Percentiles rank a stretch among this genome's conserved stretches.
Evolutionary conservation across 1,140 invertebrate genomes (phyloP).

Genomic region (Zaprionus africanus): DNA sequence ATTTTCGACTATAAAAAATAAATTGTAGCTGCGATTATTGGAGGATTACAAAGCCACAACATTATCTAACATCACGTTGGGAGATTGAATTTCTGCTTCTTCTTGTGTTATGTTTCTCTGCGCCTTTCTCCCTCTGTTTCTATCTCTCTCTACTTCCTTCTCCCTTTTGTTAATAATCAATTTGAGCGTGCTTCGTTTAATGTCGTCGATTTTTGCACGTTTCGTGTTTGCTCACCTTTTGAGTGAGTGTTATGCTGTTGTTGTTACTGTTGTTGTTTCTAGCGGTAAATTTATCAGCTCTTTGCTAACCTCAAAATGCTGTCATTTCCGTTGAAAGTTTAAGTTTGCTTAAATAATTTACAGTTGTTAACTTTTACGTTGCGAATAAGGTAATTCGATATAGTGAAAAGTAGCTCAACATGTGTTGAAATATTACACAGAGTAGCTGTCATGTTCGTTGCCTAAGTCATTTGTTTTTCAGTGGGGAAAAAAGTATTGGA

Average conservation of each 20-base stretch:
- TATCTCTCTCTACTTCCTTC: background rate
- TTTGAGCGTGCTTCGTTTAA: slow-evolving; percentile 32
- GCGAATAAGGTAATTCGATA: slow-evolving; percentile 14
- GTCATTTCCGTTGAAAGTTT: slow-evolving; percentile 74
- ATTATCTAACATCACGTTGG: slow-evolving; percentile 46
- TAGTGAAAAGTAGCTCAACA: background rate
- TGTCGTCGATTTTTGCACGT: slow-evolving; percentile 51
- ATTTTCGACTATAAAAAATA: slow-evolving; percentile 53
- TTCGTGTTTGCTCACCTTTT: slow-evolving; percentile 34
- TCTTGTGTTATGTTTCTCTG: slow-evolving; percentile 20
- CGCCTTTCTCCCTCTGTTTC: background rate
- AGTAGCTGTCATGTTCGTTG: background rate
- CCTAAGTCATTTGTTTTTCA: slow-evolving; percentile 11
- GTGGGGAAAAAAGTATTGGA: background rate
- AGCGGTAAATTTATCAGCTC: slow-evolving; percentile 57
- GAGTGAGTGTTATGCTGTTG: slow-evolving; percentile 23
- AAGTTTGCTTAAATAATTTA: slow-evolving; percentile 47
- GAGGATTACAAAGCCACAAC: slow-evolving; percentile 27
- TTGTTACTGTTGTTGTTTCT: slow-evolving; percentile 28
- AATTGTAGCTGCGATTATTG: slow-evolving; percentile 44
- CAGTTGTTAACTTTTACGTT: slow-evolving; percentile 5
- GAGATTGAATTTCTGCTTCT: slow-evolving; percentile 31
- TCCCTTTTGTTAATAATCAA: slow-evolving; percentile 30
- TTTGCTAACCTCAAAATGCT: slow-evolving; percentile 65
- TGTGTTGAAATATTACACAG: background rate